These are phyloP conservation scores for rat (Rattus norvegicus) DNA, from an alignment of 2,113 vertebrate genomes.

Conservation along the genomic window DNA sequence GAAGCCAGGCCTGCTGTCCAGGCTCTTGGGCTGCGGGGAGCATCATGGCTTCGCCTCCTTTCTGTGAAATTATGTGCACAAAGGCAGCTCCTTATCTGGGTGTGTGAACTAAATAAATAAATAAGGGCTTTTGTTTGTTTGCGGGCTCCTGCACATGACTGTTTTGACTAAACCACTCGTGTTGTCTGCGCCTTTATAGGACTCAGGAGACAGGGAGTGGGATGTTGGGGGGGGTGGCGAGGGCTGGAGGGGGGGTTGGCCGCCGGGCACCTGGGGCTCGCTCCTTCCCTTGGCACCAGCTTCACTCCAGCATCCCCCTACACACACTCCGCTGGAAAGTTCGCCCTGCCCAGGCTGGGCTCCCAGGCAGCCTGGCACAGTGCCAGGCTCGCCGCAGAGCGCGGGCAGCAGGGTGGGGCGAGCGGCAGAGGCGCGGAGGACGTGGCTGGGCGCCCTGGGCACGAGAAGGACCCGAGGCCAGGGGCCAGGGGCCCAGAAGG, in stretches of 20 bases:
- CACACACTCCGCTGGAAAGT: slow-evolving; percentile 66
- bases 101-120: slow-evolving; percentile 84
- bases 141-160: slow-evolving; percentile 73
- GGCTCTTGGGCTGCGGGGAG: slow-evolving; percentile 18
- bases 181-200: slow-evolving; percentile 78
- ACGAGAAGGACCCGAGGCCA: slow-evolving; percentile 65
- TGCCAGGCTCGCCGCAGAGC: slow-evolving; percentile 77
- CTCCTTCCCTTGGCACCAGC: slow-evolving; percentile 70
- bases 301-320: slow-evolving; percentile 6
- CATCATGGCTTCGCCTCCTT: background rate
- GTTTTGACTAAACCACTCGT: slow-evolving; percentile 70
- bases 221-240: background rate
- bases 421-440: slow-evolving; percentile 70
- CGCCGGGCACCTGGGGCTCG: slow-evolving; percentile 77
- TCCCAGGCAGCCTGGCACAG: slow-evolving; percentile 76
- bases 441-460: slow-evolving; percentile 75
- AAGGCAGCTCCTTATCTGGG: slow-evolving; percentile 79
- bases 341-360: slow-evolving; percentile 73
- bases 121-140: slow-evolving; percentile 81
- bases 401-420: slow-evolving; percentile 77
- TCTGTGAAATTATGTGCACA: slow-evolving; percentile 78
- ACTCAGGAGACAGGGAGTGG: slow-evolving; percentile 58
- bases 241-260: background rate
- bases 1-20: slow-evolving; percentile 4
- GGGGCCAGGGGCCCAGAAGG: slow-evolving; percentile 66